Percentiles rank a stretch among this genome's conserved stretches.
These are phyloP conservation scores for Conops quadrifasciatus DNA, from an alignment of 2,888 invertebrate genomes.

Conservation along the genomic window DNA sequence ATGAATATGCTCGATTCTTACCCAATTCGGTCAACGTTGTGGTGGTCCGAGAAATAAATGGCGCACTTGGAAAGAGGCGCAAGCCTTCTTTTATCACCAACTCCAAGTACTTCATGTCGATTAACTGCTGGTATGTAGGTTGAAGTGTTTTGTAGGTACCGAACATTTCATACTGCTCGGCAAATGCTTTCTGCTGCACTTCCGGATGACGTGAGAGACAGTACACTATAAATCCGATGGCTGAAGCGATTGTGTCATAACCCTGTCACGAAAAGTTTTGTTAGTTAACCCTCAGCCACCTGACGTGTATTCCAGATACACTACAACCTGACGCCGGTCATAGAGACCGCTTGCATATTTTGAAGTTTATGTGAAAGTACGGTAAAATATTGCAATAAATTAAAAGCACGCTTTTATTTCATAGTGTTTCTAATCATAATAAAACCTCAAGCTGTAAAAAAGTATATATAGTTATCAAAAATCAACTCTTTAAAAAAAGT, in stretches of 20 bases:
- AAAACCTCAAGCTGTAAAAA: too few relatives aligned
- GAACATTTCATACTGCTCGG: slow-evolving; percentile 66
- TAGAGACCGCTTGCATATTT: too few relatives aligned
- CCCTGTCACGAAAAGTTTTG: slow-evolving; percentile 59
- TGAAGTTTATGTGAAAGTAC: too few relatives aligned
- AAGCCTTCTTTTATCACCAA: slow-evolving; percentile 54
- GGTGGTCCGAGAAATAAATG: slow-evolving; percentile 51
- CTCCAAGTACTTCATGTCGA: slow-evolving; percentile 56
- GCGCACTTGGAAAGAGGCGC: slow-evolving; percentile 57
- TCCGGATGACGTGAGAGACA: slow-evolving; percentile 67
- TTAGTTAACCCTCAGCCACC: too few relatives aligned
- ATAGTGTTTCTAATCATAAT: too few relatives aligned
- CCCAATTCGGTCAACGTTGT: slow-evolving; percentile 47
- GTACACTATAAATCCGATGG: slow-evolving; percentile 67
- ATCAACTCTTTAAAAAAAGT: too few relatives aligned
- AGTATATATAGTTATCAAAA: too few relatives aligned
- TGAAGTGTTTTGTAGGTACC: slow-evolving; percentile 56
- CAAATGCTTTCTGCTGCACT: slow-evolving; percentile 66
- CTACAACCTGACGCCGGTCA: too few relatives aligned
- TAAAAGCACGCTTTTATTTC: too few relatives aligned
- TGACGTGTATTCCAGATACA: too few relatives aligned
- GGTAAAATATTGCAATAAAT: too few relatives aligned
- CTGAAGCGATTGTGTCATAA: slow-evolving; percentile 70
- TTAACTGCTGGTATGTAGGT: slow-evolving; percentile 50
- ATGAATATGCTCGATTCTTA: slow-evolving; percentile 47